Conservation (phyloP, 2,888 invertebrate genomes). For the Melolontha melolontha region DNA sequence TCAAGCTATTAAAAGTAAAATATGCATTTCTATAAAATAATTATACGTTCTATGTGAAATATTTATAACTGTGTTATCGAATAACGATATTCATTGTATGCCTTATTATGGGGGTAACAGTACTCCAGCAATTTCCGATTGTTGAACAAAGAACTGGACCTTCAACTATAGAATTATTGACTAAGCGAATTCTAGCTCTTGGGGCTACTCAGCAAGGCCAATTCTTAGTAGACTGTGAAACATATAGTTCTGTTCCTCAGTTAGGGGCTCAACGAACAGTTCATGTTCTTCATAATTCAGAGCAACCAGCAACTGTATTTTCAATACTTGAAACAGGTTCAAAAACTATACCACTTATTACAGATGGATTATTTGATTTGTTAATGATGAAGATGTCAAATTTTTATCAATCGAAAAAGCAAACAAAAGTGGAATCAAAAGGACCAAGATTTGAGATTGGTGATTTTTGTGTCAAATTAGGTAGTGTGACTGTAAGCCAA, state of each 20-base stretch:
- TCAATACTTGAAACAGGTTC: constrained; percentile 89
- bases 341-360: constrained; percentile 88
- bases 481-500: constrained; percentile 88
- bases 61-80: too few relatives aligned
- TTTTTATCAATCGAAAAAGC: constrained; percentile 91
- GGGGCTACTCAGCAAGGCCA: constrained; percentile 91
- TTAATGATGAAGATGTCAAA: constrained; percentile 90
- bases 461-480: constrained; percentile 94
- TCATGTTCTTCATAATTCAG: constrained; percentile 95
- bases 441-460: constrained; percentile 89
- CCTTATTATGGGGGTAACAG: constrained; percentile 73
- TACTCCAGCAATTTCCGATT: constrained; percentile 88
- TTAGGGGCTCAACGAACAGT: constrained; percentile 84
- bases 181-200: constrained; percentile 85
- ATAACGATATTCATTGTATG: too few relatives aligned
- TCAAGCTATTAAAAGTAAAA: too few relatives aligned
- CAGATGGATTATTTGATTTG: constrained; percentile 91
- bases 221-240: constrained; percentile 95
- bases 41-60: too few relatives aligned
- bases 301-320: constrained; percentile 95
- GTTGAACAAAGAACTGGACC: constrained; percentile 92
- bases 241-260: constrained; percentile 84
- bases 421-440: constrained; percentile 86
- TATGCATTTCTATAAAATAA: too few relatives aligned
- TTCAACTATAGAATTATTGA: constrained; percentile 87